phyloP scores from a whole-genome alignment of 1,140 invertebrate genomes.

The Lasioglossum albipes region DNA sequence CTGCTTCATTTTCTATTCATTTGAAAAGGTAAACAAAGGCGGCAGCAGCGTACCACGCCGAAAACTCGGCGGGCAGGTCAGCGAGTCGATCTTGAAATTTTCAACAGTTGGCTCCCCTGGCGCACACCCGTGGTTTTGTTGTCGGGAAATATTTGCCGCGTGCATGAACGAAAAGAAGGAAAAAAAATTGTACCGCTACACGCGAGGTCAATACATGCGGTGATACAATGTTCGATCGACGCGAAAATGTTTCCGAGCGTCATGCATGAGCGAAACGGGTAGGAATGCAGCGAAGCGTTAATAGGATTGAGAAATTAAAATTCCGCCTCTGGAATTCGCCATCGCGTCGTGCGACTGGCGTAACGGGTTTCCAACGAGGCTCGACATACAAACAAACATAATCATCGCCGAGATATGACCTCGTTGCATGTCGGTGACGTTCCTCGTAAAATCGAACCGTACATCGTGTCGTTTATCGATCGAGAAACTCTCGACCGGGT shows the following conservation, averaged over 20 bases:
- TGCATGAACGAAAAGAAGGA: too few relatives aligned
- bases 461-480: conserved; percentile 25
- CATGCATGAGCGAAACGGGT: conserved; percentile 11
- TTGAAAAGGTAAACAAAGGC: background rate
- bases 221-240: background rate
- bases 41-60: background rate
- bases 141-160: background rate
- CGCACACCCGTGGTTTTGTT: background rate
- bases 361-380: conserved; percentile 53
- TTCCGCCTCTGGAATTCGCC: conserved; percentile 55
- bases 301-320: conserved; percentile 65
- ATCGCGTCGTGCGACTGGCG: conserved; percentile 19
- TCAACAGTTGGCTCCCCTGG: background rate
- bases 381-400: conserved; percentile 28
- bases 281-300: conserved; percentile 53
- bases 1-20: too few relatives aligned
- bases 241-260: conserved; percentile 3
- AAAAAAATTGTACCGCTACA: background rate
- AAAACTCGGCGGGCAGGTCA: too few relatives aligned
- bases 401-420: conserved; percentile 46
- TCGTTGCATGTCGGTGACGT: conserved; percentile 30
- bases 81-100: background rate
- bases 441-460: conserved; percentile 15
- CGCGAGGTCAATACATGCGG: background rate
- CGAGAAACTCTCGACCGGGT: background rate